Evolutionary conservation across 2,113 vertebrate genomes (phyloP), one percentile per base, ranked within the genome.

Genomic region (Proteles cristata): DNA sequence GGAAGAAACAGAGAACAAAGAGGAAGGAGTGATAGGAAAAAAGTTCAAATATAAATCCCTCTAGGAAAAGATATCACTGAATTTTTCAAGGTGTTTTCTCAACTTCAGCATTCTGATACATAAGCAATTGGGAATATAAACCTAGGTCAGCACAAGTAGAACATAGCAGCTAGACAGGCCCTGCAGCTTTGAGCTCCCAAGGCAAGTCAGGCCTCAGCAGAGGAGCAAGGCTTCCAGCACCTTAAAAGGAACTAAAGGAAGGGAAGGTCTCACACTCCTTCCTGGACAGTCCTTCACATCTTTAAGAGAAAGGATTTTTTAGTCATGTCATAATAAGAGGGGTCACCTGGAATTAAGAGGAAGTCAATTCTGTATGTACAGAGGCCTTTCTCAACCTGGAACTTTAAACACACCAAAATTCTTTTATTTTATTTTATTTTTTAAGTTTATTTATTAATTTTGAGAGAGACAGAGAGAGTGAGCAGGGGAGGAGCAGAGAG

Each of bases 71-170:
- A n/a, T 11, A 92, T 45, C 26, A 53, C 14, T 93, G 33, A 86
- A 48, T 53, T 92, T 94, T 71, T 85, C 76, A 77, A 97, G 81
- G 68, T 86, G 50, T 33, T 77, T 69, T 96, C 61, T 90, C 65
- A 91, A 45, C 48, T 31, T 53, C 26, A 74, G 58, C n/a, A 11
- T 88, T 93, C 81, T 84, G 39, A 68, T 35, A 45, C 53, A 23
- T 61, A 77, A 93, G 68, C 50, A 53, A 17, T 4, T 80, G 17
- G 33, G 25, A 94, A 94, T 73, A 55, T 35, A 90, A 86, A 82
- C 68, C 61, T 87, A 84, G 43, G 63, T 81, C 43, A 91, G 45
- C 89, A 82, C 19, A 71, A 0, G 50, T 50, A 86, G 71, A 87
- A 2, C 84, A 43, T 21, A 83, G 65, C 50, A 66, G 95, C 73